A percentile compares a stretch with the other conserved stretches of the same genome.
phyloP scores from a whole-genome alignment of 2,888 invertebrate genomes.

The Macaria liturata region DNA sequence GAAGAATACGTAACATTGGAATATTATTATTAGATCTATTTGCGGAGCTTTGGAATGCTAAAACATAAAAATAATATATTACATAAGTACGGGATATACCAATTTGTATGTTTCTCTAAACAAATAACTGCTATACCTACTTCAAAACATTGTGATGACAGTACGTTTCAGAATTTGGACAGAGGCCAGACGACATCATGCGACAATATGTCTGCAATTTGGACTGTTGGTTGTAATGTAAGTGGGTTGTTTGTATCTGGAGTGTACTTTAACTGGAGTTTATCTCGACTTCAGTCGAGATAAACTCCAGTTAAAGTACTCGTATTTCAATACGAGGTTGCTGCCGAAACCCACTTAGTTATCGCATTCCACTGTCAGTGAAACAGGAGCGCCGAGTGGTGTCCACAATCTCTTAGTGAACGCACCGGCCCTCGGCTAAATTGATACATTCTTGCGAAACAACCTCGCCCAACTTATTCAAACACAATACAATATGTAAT shows the following conservation, averaged over 20 bases:
- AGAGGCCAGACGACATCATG: constrained; percentile 37
- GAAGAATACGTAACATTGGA: constrained; percentile 20
- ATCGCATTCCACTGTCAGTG: constrained; percentile 73
- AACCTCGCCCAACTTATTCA: constrained; percentile 76
- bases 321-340: constrained; percentile 60
- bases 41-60: constrained; percentile 17
- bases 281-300: constrained; percentile 64
- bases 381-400: constrained; percentile 67
- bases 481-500: constrained; percentile 66
- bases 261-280: constrained; percentile 50
- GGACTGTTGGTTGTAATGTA: neutral
- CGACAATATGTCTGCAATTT: neutral
- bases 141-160: constrained; percentile 15
- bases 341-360: constrained; percentile 72
- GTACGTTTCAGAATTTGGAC: constrained; percentile 49
- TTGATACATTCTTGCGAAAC: constrained; percentile 80
- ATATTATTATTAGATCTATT: constrained; percentile 22
- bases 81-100: constrained; percentile 2
- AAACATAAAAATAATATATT: constrained; percentile 8
- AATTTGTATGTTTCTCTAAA: no score
- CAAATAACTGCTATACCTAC: no score
- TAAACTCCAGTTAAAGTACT: no score
- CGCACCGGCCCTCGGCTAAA: constrained; percentile 72
- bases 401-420: constrained; percentile 68
- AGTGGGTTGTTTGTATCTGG: constrained; percentile 32